These are phyloP conservation scores for Mustela lutreola DNA, from an alignment of 2,113 vertebrate species.

Conservation along the genomic window DNA sequence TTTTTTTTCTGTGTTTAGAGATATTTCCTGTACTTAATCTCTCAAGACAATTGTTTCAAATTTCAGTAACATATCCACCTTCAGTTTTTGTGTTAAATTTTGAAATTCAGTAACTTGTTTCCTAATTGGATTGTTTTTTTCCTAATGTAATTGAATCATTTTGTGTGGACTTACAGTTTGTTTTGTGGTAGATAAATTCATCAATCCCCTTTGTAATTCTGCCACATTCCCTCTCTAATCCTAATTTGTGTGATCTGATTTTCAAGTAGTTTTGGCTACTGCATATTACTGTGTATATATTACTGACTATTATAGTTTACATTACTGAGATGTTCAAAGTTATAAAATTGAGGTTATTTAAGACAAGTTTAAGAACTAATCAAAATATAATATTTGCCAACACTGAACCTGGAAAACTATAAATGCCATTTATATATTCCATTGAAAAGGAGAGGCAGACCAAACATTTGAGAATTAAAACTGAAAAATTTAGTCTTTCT, in stretches of 20 bases:
- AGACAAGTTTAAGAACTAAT: neutral
- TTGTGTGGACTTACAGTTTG: neutral
- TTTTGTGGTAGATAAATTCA: neutral
- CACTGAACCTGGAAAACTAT: neutral
- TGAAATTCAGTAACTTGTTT: neutral
- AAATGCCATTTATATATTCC: neutral
- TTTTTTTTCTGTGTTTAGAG: neutral
- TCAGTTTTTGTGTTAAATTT: neutral
- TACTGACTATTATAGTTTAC: neutral
- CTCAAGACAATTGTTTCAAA: neutral
- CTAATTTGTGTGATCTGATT: neutral
- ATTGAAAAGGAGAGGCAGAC: neutral
- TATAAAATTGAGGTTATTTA: conserved; percentile 12
- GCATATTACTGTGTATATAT: neutral
- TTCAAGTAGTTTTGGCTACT: neutral
- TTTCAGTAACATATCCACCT: neutral
- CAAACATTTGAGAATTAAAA: neutral
- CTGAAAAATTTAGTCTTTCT: neutral
- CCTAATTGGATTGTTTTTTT: neutral
- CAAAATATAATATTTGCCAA: neutral
- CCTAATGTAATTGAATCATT: neutral
- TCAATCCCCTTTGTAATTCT: neutral
- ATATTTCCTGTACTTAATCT: neutral
- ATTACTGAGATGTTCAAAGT: neutral
- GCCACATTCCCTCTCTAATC: neutral